phyloP scores from a whole-genome alignment of 2,113 vertebrate genomes.

The Azemiops feae region DNA sequence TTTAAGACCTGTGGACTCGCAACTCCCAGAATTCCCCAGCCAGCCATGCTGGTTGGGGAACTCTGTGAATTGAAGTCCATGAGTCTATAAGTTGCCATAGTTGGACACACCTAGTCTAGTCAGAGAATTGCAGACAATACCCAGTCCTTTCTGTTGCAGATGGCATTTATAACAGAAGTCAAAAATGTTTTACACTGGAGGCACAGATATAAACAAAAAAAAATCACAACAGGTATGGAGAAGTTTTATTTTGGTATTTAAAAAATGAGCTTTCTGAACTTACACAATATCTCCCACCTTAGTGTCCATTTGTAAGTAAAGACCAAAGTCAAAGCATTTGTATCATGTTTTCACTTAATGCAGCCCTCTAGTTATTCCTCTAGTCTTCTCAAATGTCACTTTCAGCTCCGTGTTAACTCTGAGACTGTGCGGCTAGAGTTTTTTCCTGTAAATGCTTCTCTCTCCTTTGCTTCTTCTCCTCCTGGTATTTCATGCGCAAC shows the following conservation, averaged over 20 bases:
- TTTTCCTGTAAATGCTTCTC: slow-evolving; percentile 65
- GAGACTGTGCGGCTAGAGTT: slow-evolving; percentile 69
- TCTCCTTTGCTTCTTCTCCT: slow-evolving; percentile 57
- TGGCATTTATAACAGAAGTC: neutral
- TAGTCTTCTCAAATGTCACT: neutral
- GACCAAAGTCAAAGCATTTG: neutral
- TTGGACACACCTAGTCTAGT: neutral
- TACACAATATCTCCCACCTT: neutral
- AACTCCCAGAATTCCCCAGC: neutral
- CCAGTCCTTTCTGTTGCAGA: neutral
- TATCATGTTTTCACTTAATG: neutral
- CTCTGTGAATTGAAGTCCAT: neutral
- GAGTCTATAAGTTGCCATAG: neutral
- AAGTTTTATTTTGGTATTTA: neutral
- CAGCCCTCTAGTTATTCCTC: neutral
- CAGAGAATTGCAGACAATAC: neutral
- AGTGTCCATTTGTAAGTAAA: neutral
- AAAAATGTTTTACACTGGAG: neutral
- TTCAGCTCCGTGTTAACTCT: slow-evolving; percentile 42
- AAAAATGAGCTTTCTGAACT: neutral
- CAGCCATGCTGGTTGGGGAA: too few species aligned
- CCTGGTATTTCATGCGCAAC: slow-evolving; percentile 61
- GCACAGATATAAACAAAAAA: neutral
- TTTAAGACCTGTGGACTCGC: neutral
- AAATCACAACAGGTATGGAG: neutral